Conservation (phyloP, 2,797 vertebrate genomes). For the Tadarida brasiliensis region DNA sequence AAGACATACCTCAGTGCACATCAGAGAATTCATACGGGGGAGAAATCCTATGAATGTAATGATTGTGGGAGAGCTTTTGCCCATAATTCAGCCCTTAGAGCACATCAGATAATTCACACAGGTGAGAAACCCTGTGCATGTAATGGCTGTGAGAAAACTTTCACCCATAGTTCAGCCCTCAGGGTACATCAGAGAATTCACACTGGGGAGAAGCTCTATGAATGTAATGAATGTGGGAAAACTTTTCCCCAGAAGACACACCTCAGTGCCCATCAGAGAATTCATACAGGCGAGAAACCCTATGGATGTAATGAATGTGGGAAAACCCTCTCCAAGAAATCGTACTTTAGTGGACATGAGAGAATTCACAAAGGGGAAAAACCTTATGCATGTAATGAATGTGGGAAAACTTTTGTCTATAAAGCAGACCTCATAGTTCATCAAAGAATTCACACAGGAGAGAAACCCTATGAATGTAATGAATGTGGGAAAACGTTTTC, state of each 20-base stretch:
- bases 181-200: constrained; percentile 36
- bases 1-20: constrained; percentile 14
- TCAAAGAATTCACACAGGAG: neutral
- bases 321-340: constrained; percentile 49
- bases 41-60: constrained; percentile 11
- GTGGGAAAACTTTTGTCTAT: constrained; percentile 56
- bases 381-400: constrained; percentile 52
- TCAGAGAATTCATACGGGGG: neutral
- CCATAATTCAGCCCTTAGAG: constrained; percentile 12
- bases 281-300: constrained; percentile 55
- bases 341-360: constrained; percentile 39
- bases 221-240: constrained; percentile 47
- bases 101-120: constrained; percentile 45
- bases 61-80: constrained; percentile 36
- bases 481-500: constrained; percentile 66
- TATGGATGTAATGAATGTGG: constrained; percentile 45
- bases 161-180: neutral
- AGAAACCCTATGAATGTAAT: constrained; percentile 53
- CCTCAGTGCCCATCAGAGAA: constrained; percentile 44
- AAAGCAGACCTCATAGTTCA: constrained; percentile 12
- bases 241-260: constrained; percentile 47
- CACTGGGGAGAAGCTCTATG: constrained; percentile 46
- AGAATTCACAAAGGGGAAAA: constrained; percentile 51
- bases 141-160: constrained; percentile 12
- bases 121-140: constrained; percentile 39